These are phyloP conservation scores for Pelosia muscerda DNA, from an alignment of 2,888 invertebrate genomes.

Conservation along the genomic window DNA sequence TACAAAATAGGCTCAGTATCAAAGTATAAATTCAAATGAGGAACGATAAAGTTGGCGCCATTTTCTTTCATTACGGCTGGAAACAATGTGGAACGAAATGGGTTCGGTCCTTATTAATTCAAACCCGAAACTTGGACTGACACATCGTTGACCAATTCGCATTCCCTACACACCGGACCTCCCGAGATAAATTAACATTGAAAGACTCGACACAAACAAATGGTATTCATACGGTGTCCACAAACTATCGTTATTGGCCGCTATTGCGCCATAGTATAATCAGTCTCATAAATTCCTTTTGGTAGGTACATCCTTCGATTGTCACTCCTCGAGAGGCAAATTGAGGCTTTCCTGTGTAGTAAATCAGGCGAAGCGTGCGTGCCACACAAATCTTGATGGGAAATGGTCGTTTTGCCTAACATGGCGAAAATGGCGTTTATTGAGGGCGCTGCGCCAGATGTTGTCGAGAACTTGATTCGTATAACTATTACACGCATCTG, in stretches of 20 bases:
- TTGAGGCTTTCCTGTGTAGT: constrained; percentile 72
- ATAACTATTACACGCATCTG: constrained; percentile 50
- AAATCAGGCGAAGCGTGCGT: constrained; percentile 50
- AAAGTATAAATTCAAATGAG: constrained; percentile 7
- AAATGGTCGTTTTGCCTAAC: constrained; percentile 45
- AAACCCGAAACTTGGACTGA: constrained; percentile 39
- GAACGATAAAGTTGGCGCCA: constrained; percentile 11
- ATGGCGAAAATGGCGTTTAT: constrained; percentile 50
- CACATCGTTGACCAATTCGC: constrained; percentile 47
- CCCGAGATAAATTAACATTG: constrained; percentile 66
- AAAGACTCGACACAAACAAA: constrained; percentile 71
- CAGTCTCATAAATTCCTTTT: constrained; percentile 71
- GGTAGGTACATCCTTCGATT: constrained; percentile 78
- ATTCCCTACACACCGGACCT: constrained; percentile 57
- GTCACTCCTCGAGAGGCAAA: constrained; percentile 64
- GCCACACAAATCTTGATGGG: constrained; percentile 44
- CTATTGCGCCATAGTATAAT: constrained; percentile 56
- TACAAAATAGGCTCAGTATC: not conserved
- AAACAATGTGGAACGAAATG: constrained; percentile 16
- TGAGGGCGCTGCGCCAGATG: constrained; percentile 60
- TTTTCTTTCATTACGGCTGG: constrained; percentile 18
- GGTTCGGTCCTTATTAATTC: constrained; percentile 38
- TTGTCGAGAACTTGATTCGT: constrained; percentile 51
- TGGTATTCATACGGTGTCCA: constrained; percentile 74
- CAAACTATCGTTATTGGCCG: constrained; percentile 71